A percentile compares a stretch with the other conserved stretches of the same genome.
These are phyloP conservation scores for Poecilia latipinna DNA, from an alignment of 2,113 vertebrate species.

Conservation along the genomic window DNA sequence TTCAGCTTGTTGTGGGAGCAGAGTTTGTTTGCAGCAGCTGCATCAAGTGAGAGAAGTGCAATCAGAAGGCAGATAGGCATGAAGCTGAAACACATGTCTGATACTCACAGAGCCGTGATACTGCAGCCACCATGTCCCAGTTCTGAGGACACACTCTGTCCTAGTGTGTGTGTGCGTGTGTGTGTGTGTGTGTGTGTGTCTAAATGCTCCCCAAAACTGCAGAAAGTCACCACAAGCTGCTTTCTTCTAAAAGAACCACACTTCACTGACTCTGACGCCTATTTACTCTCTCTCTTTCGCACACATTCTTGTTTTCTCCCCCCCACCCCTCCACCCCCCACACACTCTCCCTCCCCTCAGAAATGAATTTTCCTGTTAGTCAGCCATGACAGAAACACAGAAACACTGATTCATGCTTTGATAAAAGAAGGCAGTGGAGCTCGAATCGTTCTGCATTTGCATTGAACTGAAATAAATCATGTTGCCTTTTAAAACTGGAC, in stretches of 20 bases:
- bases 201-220: background rate
- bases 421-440: constrained; percentile 5
- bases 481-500: background rate
- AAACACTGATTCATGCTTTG: constrained; percentile 59
- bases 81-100: constrained; percentile 51
- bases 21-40: constrained; percentile 74
- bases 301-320: background rate
- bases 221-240: constrained; percentile 29
- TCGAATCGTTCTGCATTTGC: constrained; percentile 20
- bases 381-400: constrained; percentile 43
- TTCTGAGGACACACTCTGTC: constrained; percentile 14
- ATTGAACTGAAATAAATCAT: constrained; percentile 23
- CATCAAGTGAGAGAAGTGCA: constrained; percentile 36
- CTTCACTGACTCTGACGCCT: background rate
- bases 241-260: background rate
- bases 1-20: constrained; percentile 59
- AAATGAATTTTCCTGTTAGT: constrained; percentile 27
- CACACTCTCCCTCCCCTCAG: background rate
- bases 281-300: background rate
- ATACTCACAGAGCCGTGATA: constrained; percentile 60
- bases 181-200: background rate
- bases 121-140: constrained; percentile 24
- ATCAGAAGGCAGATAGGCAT: constrained; percentile 55
- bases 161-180: background rate
- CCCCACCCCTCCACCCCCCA: background rate